A percentile compares a stretch with the other conserved stretches of the same genome.
Evolutionary conservation across 2,797 vertebrate genomes (phyloP).

Genomic region (Sternarchorhynchus goeldii): DNA sequence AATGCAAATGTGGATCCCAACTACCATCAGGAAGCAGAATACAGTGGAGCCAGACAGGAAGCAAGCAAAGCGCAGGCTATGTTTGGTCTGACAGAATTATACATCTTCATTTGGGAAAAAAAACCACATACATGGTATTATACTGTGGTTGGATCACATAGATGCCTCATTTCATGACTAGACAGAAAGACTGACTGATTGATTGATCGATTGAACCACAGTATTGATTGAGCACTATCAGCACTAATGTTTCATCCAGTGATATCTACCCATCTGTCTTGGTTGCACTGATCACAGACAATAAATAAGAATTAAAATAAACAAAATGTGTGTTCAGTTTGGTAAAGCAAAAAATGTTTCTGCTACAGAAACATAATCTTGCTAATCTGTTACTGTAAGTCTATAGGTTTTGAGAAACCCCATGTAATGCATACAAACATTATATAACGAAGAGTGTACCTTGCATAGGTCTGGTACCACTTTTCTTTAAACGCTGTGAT

Average conservation of each 20-base stretch:
- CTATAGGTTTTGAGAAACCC: slow-evolving; percentile 39
- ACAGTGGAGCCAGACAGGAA: background rate
- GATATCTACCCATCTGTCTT: too few relatives aligned
- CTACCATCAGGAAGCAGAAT: background rate
- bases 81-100: background rate
- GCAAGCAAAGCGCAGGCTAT: background rate
- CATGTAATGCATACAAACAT: slow-evolving; percentile 55
- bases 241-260: too few relatives aligned
- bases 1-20: slow-evolving; percentile 26
- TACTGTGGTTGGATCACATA: too few relatives aligned
- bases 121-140: too few relatives aligned
- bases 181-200: too few relatives aligned
- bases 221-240: too few relatives aligned
- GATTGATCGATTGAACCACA: too few relatives aligned
- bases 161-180: too few relatives aligned
- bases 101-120: too few relatives aligned
- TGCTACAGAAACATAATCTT: slow-evolving; percentile 59
- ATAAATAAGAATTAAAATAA: background rate
- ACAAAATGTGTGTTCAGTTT: background rate
- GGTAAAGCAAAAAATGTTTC: background rate
- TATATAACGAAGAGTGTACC: slow-evolving; percentile 73
- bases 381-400: slow-evolving; percentile 12
- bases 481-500: slow-evolving; percentile 76
- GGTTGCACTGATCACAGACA: too few relatives aligned
- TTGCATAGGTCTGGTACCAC: slow-evolving; percentile 69